These are phyloP conservation scores for Lepidurus packardi DNA, from an alignment of 1,140 invertebrate genomes.

Conservation along the genomic window DNA sequence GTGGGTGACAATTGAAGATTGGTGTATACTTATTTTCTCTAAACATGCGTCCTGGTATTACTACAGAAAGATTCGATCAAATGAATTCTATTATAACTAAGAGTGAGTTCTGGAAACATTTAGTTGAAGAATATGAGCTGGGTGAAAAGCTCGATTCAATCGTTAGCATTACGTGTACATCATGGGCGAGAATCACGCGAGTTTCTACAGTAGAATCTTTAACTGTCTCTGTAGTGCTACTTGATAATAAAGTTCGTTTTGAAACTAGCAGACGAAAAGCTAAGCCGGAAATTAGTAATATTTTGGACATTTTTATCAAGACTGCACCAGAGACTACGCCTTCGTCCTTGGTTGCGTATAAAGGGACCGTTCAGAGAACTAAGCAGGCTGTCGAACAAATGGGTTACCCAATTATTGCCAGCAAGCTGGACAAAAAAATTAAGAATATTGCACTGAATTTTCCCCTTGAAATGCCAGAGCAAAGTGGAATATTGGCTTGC, in stretches of 20 bases:
- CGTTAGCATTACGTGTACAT: background rate
- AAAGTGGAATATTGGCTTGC: constrained; percentile 25
- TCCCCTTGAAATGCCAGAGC: background rate
- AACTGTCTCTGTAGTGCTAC: background rate
- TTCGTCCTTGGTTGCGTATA: too few species aligned
- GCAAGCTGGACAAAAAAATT: too few species aligned
- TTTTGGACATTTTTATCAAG: too few species aligned
- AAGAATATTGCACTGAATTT: background rate
- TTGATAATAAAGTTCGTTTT: background rate
- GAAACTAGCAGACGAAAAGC: background rate
- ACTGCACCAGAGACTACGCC: too few species aligned
- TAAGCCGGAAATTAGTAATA: background rate
- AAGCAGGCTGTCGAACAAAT: too few species aligned
- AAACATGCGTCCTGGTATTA: background rate
- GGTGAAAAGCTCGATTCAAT: background rate
- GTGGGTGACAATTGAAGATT: too few species aligned
- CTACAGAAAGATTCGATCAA: background rate
- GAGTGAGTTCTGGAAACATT: background rate
- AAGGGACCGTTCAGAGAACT: too few species aligned
- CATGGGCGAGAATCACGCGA: background rate
- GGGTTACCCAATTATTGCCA: too few species aligned
- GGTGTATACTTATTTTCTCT: too few species aligned
- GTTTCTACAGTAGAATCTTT: background rate
- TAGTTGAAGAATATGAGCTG: background rate
- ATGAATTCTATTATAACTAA: background rate